Base-by-base conservation (phyloP, 1,140 invertebrate genomes). In the Zaprionus davidi region DNA sequence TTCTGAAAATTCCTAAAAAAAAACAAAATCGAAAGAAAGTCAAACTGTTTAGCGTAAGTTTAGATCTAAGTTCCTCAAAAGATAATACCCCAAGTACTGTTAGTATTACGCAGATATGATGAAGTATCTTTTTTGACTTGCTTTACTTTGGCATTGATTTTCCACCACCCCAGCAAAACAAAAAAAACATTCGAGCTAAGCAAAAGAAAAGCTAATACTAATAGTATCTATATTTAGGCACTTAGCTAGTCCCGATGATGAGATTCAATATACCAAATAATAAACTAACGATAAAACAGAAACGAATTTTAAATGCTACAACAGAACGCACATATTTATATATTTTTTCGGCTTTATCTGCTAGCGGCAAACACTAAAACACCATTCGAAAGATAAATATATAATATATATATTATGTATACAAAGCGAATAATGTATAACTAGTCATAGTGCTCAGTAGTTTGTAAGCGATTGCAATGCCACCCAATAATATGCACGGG, bases 261-360 rank as follows among this genome's bases (percentile, higher is more conserved):
- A 71, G 41, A 26, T 20, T 28, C 31, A 53, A 69, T 55, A 56
- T 74, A 68, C 49, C 41, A 69, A 63, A 31, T 51, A 63, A 64
- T 53, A 9, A 56, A 63, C 58, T 28, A 67, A 59, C 51, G 74
- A 74, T 68, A 63, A 78, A 78, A 74, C 59, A 46, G 22, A 60
- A 74, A 60, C 70, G 75, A 77, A 77, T 77, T 78, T 76, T 78
- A 36, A 69, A 74, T 64, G 76, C 76, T 78, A 74, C 64, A 63
- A 68, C 24, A 62, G 26, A 67, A 68, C 36, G 66, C 71, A 74
- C 66, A 49, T 41, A 71, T 41, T 59, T 71, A 31, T 71, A 75
- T 64, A 71, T 59, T 71, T 71, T 69, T 70, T 66, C 60, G 57
- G 70, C 69, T 38, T 51, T 5, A 41, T 53, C 51, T 53, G 60